A percentile compares a stretch with the other conserved stretches of the same genome.
phyloP scores from a whole-genome alignment of 2,113 vertebrate species.

The Saccopteryx leptura region DNA sequence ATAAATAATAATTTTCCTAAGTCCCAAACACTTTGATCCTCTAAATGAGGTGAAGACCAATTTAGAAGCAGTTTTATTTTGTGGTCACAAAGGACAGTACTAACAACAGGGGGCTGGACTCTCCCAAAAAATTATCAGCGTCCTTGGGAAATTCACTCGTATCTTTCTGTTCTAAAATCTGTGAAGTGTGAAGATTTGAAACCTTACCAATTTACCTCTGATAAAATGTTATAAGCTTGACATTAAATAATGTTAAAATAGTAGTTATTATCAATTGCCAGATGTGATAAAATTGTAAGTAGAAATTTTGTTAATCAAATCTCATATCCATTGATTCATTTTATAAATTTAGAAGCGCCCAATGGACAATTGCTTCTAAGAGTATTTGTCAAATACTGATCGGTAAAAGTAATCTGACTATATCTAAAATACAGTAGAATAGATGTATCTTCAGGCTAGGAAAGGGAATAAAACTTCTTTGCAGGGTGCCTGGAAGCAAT shows the following conservation, averaged over 20 bases:
- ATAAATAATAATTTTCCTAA: slow-evolving; percentile 75
- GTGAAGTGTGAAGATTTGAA: slow-evolving; percentile 36
- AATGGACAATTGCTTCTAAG: not conserved
- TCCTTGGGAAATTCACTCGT: slow-evolving; percentile 6
- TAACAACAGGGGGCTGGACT: not conserved
- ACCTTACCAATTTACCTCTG: not conserved
- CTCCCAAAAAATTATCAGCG: not conserved
- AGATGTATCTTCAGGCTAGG: not conserved
- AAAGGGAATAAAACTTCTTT: not conserved
- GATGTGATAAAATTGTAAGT: not conserved
- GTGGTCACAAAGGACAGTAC: not conserved
- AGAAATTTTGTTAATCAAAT: not conserved
- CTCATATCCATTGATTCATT: not conserved
- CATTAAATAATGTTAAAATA: slow-evolving; percentile 41
- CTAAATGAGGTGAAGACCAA: slow-evolving; percentile 65
- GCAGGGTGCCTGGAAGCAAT: not conserved
- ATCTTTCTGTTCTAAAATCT: not conserved
- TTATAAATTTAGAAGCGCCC: not conserved
- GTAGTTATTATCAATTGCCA: not conserved
- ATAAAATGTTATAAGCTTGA: not conserved
- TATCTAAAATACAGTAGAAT: not conserved
- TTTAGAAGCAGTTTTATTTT: slow-evolving; percentile 58
- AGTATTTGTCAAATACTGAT: not conserved
- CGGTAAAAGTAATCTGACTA: not conserved
- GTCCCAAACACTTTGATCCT: slow-evolving; percentile 25